Evolutionary conservation across 1,140 invertebrate genomes (phyloP), one percentile per base, ranked within the genome.

Genomic region (Trachelipus rathkii): DNA sequence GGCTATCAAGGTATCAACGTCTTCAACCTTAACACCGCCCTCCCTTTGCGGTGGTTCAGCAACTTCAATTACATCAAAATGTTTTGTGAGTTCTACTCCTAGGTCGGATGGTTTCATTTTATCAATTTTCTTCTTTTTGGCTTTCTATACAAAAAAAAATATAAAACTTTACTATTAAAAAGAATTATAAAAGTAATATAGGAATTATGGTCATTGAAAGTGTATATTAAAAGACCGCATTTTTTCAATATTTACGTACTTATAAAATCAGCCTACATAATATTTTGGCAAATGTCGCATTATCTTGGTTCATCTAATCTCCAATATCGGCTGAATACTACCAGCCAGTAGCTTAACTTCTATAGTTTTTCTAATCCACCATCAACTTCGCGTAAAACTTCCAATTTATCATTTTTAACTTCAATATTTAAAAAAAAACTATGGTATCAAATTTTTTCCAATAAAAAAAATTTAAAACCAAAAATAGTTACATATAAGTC

Each of bases 281-380:
- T 99, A 85, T n/a, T 99, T 99, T 7, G 97, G 97, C 70, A n/a
- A 99, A 86, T 13, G 97, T 99, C 10, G 97, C 97, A 87, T n/a
- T 99, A 99, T 81, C 97, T 89, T 43, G 97, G 97, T 84, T 98
- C 96, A 85, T 99, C 99, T 44, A 99, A 85, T 53, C 97, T 89
- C 75, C n/a, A n/a, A 99, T 88, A 88, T 99, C 97, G 10, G 96
- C 93, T 82, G 96, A n/a, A 98, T 13, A 99, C 84, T 0, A 99
- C n/a, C 96, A 15, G 95, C 93, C 19, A 97, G 97, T 21, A 94
- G 84, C 84, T 97, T 97, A 19, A 93, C 89, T 85, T 93, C 94
- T 46, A 99, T 90, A 0, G 91, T 92, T 86, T n/a, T n/a, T 99
- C 96, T 66, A 98, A 85, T n/a, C 97, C 97, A 70, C 97, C 97